Base-by-base conservation (phyloP, 2,888 invertebrate genomes). In the Chromoteleia sp. region DNA sequence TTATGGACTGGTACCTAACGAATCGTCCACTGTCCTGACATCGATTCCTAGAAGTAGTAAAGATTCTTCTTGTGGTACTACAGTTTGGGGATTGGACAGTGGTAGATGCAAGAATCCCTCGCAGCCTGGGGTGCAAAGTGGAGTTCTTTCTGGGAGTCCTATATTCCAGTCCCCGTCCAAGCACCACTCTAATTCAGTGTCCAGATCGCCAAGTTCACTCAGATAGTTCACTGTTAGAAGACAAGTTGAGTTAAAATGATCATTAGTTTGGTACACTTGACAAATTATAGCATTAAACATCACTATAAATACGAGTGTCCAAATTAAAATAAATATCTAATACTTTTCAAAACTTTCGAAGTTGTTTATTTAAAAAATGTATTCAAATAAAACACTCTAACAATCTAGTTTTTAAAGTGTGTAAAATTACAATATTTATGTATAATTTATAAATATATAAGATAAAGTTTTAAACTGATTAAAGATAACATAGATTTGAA, bases 111-210 rank as follows among this genome's bases (percentile, higher is more conserved):
- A 86, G 82, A 94, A 93, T 70, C 92, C 92, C 58, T 93, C 93
- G 84, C 94, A 94, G 21, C 92, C 92, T 17, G 93, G 93, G 14
- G 93, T 94, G 84, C 94, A 94, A 12, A 94, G 90, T 2, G 93
- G 92, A 0, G 94, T 94, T 59, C 93, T 92, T 56, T 94, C 93
- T 0, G 94, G 94, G n/a, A 93, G 87, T 17, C 89, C 88, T 0
- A 87, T 81, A 21, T 89, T 88, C 89, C 90, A 92, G 21, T 93
- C 89, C 70, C 84, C 87, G 73, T 91, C 91, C 71, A 91, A 82
- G 71, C 90, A 91, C 91, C 91, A 91, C 65, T 91, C 91, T 7
- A 91, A 71, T 52, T 91, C 91, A 0, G 88, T 88, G 21, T 90
- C 89, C 52, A 91, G 70, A 78, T 91, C 91, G 67, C 89, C 87